phyloP scores from a whole-genome alignment of 2,797 vertebrate genomes.

The Loriculus beryllinus region DNA sequence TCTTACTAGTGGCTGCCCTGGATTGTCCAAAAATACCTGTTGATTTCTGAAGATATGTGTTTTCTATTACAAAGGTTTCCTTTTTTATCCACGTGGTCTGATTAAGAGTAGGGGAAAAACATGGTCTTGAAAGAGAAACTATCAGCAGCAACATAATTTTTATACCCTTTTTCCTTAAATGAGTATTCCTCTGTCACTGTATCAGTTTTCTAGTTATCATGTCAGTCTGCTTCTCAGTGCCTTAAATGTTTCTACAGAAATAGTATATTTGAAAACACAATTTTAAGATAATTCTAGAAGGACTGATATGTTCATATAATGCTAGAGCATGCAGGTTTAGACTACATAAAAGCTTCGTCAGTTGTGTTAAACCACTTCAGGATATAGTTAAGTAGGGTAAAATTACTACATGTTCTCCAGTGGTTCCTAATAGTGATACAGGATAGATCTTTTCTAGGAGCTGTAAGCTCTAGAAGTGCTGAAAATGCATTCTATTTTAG shows the following conservation, averaged over 20 bases:
- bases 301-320: background rate
- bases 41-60: background rate
- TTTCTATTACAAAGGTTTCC: background rate
- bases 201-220: background rate
- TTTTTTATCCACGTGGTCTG: background rate
- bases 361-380: background rate
- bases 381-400: background rate
- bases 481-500: background rate
- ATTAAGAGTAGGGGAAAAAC: background rate
- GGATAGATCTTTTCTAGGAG: background rate
- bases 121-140: background rate
- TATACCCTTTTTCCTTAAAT: background rate
- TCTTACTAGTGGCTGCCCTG: background rate
- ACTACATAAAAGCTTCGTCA: background rate
- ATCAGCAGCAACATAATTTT: background rate
- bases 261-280: background rate
- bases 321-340: background rate
- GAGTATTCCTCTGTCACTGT: background rate
- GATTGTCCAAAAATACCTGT: background rate
- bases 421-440: background rate
- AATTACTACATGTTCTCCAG: background rate
- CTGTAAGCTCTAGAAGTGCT: background rate
- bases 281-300: background rate
- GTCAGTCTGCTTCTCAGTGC: background rate
- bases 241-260: background rate